phyloP scores from a whole-genome alignment of 2,797 vertebrate genomes.

The Poeciliopsis paucimaculata region DNA sequence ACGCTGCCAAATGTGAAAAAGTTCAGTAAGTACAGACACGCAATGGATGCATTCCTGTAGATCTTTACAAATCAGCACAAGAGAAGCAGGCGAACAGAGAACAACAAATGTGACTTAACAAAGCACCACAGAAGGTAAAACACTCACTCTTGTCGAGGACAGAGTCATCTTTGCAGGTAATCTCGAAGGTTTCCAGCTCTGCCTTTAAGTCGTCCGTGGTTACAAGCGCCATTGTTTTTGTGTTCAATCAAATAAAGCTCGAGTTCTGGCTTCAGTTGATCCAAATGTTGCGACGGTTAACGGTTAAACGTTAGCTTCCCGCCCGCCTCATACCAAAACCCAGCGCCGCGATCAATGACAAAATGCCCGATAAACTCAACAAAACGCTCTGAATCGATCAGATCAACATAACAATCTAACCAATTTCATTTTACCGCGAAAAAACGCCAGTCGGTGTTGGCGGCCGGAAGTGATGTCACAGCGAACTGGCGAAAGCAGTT shows the following conservation, averaged over 20 bases:
- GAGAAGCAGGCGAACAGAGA: neutral
- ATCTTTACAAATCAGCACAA: neutral
- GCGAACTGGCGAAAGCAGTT: slow-evolving; percentile 13
- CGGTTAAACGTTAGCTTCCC: slow-evolving; percentile 9
- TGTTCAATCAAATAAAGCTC: neutral
- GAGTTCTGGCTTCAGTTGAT: neutral
- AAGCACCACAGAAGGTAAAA: neutral
- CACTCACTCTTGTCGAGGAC: slow-evolving; percentile 81
- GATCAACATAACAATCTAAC: neutral
- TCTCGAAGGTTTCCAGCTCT: slow-evolving; percentile 77
- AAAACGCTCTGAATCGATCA: neutral
- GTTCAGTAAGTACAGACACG: neutral
- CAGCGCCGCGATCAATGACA: fast-evolving
- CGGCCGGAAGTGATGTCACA: slow-evolving; percentile 62
- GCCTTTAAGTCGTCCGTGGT: slow-evolving; percentile 62
- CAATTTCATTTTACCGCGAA: slow-evolving; percentile 77
- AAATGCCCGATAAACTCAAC: fast-evolving
- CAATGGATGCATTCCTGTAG: too few species aligned
- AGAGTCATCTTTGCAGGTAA: slow-evolving; percentile 67
- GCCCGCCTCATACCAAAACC: slow-evolving; percentile 29
- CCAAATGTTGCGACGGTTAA: slow-evolving; percentile 1
- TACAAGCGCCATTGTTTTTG: slow-evolving; percentile 62
- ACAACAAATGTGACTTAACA: neutral
- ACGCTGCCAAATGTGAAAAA: neutral
- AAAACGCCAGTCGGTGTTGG: slow-evolving; percentile 48